These are phyloP conservation scores for Shinisaurus crocodilurus DNA, from an alignment of 2,113 vertebrate genomes.

Conservation along the genomic window DNA sequence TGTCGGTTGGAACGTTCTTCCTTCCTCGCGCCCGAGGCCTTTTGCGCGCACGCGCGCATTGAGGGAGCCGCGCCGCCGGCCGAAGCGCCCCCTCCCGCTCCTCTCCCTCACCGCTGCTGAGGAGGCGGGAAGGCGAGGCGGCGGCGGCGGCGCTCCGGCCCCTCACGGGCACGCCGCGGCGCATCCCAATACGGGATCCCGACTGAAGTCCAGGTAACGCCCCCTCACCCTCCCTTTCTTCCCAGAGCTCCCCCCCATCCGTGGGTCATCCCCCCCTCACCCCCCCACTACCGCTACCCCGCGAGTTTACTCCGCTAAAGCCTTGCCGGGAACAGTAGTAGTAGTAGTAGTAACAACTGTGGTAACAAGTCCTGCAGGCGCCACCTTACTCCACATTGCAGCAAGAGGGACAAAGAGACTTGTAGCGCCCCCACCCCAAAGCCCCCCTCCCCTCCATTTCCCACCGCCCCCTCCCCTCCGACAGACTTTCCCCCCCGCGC, in stretches of 20 bases:
- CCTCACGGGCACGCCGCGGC: not conserved
- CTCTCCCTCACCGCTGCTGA: not conserved
- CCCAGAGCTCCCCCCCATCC: not conserved
- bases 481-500: not conserved
- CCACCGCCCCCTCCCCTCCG: no score
- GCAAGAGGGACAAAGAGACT: not conserved
- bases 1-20: constrained; percentile 4
- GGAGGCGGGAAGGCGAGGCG: not conserved
- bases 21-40: not conserved
- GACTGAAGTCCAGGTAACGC: constrained; percentile 20
- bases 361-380: not conserved
- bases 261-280: no score
- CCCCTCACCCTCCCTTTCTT: not conserved
- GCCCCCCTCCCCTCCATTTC: not conserved
- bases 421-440: not conserved
- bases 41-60: not conserved
- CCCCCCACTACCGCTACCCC: not conserved
- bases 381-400: not conserved
- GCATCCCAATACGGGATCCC: not conserved
- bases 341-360: not conserved
- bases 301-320: not conserved
- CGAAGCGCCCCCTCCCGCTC: not conserved
- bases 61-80: not conserved
- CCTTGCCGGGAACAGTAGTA: no score
- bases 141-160: not conserved